Conservation (phyloP, 2,797 vertebrate species). For the Setipinna tenuifilis region DNA sequence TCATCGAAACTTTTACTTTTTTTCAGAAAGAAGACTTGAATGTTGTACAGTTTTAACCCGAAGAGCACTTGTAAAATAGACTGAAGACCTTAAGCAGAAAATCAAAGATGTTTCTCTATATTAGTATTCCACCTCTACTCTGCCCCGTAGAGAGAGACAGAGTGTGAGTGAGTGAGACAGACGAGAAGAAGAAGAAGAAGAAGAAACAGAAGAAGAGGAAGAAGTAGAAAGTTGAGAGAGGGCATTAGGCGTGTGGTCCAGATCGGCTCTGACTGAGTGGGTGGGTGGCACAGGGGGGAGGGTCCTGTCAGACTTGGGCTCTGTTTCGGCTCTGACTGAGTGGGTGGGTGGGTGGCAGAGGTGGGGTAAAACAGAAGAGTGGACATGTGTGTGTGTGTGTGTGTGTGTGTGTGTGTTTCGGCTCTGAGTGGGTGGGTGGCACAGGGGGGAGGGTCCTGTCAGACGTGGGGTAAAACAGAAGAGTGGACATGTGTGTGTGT, state of each 20-base stretch:
- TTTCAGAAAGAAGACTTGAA: background rate
- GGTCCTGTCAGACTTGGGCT: background rate
- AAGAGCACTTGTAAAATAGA: slow-evolving; percentile 15
- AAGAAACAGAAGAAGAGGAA: background rate
- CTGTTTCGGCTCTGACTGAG: too few species aligned
- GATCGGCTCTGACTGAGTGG: background rate
- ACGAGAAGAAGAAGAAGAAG: background rate
- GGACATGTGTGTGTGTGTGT: too few species aligned
- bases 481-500: too few species aligned
- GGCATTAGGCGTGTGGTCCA: background rate
- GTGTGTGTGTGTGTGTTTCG: too few species aligned
- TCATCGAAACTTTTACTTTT: background rate
- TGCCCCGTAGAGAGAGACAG: background rate
- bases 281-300: background rate
- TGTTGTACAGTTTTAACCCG: background rate
- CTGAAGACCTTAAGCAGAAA: slow-evolving; percentile 13
- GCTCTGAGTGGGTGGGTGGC: slow-evolving; percentile 12
- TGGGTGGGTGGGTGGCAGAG: too few species aligned
- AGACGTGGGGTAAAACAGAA: too few species aligned
- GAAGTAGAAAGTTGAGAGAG: background rate
- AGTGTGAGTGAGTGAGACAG: background rate
- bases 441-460: background rate
- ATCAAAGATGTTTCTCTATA: slow-evolving; percentile 5
- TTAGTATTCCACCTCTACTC: background rate
- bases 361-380: too few species aligned